These are phyloP conservation scores for Budorcas taxicolor DNA, from an alignment of 2,113 vertebrate species.

Conservation along the genomic window DNA sequence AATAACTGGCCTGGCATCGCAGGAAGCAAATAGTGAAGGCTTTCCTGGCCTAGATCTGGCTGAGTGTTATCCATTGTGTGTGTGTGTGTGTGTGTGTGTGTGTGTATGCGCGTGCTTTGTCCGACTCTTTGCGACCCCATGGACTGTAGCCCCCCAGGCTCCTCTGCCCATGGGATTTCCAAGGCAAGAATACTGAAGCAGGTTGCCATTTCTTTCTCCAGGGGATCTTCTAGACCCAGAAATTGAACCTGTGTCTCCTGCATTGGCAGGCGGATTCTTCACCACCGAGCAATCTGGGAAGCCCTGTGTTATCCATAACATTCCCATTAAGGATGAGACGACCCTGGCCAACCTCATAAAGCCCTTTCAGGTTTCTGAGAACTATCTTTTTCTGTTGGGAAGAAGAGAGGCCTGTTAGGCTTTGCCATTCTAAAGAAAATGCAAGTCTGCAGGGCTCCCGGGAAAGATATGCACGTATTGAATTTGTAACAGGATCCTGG, in stretches of 20 bases:
- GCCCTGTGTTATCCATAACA: fast-evolving
- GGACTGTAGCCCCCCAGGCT: neutral
- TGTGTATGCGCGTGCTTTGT: fast-evolving
- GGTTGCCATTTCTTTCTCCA: neutral
- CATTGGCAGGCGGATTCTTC: neutral
- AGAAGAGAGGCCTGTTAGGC: neutral
- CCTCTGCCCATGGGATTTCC: neutral
- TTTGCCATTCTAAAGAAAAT: neutral
- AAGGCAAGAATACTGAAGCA: neutral
- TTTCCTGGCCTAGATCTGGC: neutral
- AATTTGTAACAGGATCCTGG: constrained; percentile 64
- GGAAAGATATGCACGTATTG: constrained; percentile 52
- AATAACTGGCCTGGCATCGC: neutral
- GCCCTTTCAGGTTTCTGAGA: neutral
- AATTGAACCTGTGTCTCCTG: neutral
- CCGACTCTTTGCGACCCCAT: neutral
- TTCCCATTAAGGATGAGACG: neutral
- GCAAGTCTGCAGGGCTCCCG: constrained; percentile 23
- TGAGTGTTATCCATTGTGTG: neutral
- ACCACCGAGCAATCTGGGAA: neutral
- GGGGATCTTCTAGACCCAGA: neutral
- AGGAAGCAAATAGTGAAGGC: neutral
- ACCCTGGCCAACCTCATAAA: neutral
- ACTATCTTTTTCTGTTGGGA: neutral
- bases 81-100: neutral